These are phyloP conservation scores for Leptinotarsa rubiginosa DNA, from an alignment of 2,888 invertebrate species.

Conservation along the genomic window DNA sequence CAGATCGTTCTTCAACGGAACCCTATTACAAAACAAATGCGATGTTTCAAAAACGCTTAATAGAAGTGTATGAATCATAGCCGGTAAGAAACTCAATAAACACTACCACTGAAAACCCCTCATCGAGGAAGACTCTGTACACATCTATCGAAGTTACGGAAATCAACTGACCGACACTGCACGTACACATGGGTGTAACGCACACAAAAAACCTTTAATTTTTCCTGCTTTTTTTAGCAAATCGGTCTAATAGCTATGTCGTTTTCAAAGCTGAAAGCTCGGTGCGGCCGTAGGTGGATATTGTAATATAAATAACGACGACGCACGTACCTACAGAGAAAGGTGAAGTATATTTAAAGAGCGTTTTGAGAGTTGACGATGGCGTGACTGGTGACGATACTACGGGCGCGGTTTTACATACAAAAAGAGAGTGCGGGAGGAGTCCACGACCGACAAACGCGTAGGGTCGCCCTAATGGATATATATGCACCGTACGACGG, in stretches of 20 bases:
- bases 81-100: too few species aligned
- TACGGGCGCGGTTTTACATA: constrained; percentile 31
- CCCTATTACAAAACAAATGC: too few species aligned
- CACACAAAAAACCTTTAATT: not conserved
- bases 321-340: constrained; percentile 4
- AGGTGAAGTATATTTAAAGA: constrained; percentile 15
- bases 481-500: constrained; percentile 1
- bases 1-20: too few species aligned
- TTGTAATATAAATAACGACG: constrained; percentile 10
- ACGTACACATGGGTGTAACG: not conserved
- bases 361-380: not conserved
- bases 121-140: too few species aligned
- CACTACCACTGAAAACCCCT: too few species aligned
- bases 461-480: constrained; percentile 39
- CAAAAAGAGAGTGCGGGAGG: constrained; percentile 33
- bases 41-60: too few species aligned
- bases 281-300: constrained; percentile 10
- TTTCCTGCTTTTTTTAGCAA: not conserved
- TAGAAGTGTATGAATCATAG: too few species aligned
- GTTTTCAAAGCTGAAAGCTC: constrained; percentile 3
- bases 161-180: not conserved
- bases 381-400: constrained; percentile 9
- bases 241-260: not conserved
- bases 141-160: not conserved
- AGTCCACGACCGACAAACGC: constrained; percentile 35